Percentiles rank a stretch among this genome's conserved stretches.
phyloP scores from a whole-genome alignment of 2,888 invertebrate species.

The Caenorhabditis becei region DNA sequence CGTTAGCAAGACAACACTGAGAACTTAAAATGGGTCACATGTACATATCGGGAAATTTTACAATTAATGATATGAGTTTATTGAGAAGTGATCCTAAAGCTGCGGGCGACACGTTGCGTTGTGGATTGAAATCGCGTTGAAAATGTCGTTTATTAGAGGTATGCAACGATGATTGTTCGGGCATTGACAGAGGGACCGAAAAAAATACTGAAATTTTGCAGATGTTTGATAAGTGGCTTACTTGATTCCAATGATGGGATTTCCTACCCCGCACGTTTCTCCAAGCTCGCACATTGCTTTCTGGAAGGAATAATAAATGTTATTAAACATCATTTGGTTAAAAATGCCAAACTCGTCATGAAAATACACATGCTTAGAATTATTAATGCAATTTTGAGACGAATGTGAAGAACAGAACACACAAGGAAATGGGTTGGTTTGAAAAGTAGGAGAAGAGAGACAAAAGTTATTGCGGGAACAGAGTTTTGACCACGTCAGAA shows the following conservation, averaged over 20 bases:
- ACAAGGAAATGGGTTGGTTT: conserved; percentile 1
- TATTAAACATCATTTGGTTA: conserved; percentile 24
- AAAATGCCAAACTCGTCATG: conserved; percentile 44
- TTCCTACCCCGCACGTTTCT: conserved; percentile 39
- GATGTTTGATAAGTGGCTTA: background rate
- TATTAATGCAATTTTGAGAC: conserved; percentile 43
- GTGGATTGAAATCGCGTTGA: conserved; percentile 22
- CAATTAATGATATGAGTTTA: background rate
- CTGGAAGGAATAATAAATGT: conserved; percentile 44
- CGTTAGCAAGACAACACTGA: background rate
- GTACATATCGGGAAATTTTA: conserved; percentile 7
- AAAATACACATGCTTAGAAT: conserved; percentile 28
- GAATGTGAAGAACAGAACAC: conserved; percentile 25
- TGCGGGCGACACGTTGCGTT: conserved; percentile 34
- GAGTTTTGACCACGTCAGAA: conserved; percentile 2
- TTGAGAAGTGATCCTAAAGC: background rate
- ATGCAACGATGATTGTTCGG: conserved; percentile 7
- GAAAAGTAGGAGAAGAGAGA: background rate
- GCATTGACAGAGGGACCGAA: conserved; percentile 38
- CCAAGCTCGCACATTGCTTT: conserved; percentile 49
- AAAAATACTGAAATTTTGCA: conserved; percentile 10
- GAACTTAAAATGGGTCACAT: conserved; percentile 14
- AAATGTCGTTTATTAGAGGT: conserved; percentile 10
- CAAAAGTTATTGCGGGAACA: background rate
- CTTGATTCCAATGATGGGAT: conserved; percentile 45